Conservation (phyloP, 2,113 vertebrate species). For the Etheostoma cragini region DNA sequence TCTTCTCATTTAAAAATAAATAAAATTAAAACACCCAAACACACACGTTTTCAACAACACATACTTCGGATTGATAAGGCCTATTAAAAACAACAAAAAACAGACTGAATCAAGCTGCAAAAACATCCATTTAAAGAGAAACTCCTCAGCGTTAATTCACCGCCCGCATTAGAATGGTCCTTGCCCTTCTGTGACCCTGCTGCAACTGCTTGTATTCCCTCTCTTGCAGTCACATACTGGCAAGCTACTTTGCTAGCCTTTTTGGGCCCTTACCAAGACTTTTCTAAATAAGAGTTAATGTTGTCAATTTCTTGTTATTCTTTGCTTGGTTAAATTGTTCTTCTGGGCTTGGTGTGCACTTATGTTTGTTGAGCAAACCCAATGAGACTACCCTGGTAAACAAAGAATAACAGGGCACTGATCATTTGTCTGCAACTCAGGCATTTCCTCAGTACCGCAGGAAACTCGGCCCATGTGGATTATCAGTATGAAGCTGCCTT, state of each 20-base stretch:
- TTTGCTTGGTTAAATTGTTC: constrained; percentile 1
- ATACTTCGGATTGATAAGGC: constrained; percentile 45
- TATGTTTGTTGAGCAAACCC: not conserved
- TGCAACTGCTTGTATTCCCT: not conserved
- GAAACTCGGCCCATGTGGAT: not conserved
- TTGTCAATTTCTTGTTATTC: not conserved
- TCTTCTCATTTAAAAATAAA: not conserved
- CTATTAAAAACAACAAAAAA: constrained; percentile 36
- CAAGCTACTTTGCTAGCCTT: not conserved
- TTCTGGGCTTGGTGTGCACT: not conserved
- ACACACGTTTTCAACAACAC: constrained; percentile 5
- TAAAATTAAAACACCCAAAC: not conserved
- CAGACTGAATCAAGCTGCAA: constrained; percentile 33
- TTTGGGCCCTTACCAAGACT: not conserved
- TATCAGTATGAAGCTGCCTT: not conserved
- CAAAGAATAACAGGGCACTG: constrained; percentile 8
- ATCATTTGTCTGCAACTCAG: not conserved
- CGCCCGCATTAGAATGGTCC: not conserved
- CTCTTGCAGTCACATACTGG: not conserved
- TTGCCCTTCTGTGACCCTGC: not conserved
- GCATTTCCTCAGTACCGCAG: not conserved
- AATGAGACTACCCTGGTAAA: constrained; percentile 1
- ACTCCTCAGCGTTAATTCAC: constrained; percentile 18
- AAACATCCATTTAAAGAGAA: constrained; percentile 32
- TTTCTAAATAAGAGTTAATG: not conserved